Percentiles rank a stretch among this genome's conserved stretches.
These are phyloP conservation scores for Stichopus chloronotus DNA, from an alignment of 35 echinoderm and acorn worm genomes.

Conservation along the genomic window DNA sequence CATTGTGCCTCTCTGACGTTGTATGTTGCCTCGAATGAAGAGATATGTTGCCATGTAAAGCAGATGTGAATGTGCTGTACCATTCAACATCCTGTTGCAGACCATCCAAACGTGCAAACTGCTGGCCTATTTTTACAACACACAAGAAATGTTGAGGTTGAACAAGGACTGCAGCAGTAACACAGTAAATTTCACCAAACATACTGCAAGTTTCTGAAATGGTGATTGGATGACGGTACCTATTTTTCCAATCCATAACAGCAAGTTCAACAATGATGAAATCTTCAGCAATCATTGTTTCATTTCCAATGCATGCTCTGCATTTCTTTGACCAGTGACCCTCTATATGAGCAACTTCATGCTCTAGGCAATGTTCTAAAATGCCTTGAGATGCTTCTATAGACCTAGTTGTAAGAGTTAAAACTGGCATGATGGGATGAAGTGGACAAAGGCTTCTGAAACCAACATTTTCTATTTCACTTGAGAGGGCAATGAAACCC, in stretches of 20 bases:
- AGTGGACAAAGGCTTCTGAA: background rate
- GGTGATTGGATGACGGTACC: background rate
- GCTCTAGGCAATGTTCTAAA: background rate
- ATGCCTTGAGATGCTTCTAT: too few species aligned
- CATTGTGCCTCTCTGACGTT: background rate
- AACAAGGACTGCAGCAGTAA: conserved; percentile 15
- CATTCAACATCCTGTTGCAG: background rate
- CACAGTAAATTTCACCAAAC: background rate
- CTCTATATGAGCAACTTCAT: background rate
- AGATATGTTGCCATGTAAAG: background rate
- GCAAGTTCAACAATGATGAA: conserved; percentile 27
- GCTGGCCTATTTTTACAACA: background rate
- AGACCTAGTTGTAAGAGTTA: background rate
- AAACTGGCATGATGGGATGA: conserved; percentile 23
- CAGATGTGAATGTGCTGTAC: conserved; percentile 7
- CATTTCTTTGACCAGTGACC: background rate
- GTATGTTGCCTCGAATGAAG: background rate
- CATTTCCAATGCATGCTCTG: background rate
- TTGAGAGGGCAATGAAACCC: background rate
- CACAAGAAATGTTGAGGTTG: background rate
- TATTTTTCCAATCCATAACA: conserved; percentile 4
- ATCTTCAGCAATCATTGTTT: background rate
- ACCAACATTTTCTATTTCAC: background rate
- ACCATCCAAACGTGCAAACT: background rate
- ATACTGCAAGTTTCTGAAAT: conserved; percentile 16